Evolutionary conservation across 2,797 vertebrate species (phyloP).

Genomic region (Microhierax caerulescens): DNA sequence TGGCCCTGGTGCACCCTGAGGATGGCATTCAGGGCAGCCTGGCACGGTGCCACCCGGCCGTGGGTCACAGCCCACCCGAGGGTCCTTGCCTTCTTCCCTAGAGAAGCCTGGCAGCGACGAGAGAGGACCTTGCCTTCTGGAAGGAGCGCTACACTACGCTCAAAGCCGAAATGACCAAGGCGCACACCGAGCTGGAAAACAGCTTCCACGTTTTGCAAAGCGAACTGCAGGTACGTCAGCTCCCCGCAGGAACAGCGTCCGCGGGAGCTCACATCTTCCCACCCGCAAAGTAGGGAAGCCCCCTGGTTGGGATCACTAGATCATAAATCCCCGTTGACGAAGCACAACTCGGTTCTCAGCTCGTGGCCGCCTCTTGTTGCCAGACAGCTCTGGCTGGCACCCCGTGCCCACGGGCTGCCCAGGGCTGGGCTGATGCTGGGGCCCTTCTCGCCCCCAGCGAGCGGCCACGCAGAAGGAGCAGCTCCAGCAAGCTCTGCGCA

Average conservation of each 20-base stretch:
- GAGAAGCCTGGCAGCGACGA: conserved; percentile 78
- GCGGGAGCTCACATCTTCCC: fast-evolving
- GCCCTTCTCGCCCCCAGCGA: conserved; percentile 69
- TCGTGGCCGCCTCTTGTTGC: fast-evolving
- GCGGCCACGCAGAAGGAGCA: conserved; percentile 72
- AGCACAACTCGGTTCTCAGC: background rate
- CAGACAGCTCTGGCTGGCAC: fast-evolving
- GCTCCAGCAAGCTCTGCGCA: conserved; percentile 67
- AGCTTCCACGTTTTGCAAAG: conserved; percentile 80
- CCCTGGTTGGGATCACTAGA: background rate
- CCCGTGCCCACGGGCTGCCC: fast-evolving
- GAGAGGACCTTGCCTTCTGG: conserved; percentile 82
- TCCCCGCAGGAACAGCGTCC: background rate
- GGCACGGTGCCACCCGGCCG: fast-evolving
- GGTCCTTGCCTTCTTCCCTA: conserved; percentile 38
- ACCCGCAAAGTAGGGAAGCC: background rate
- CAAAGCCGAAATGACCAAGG: conserved; percentile 72
- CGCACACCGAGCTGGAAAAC: conserved; percentile 74
- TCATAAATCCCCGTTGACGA: fast-evolving
- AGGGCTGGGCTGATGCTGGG: background rate
- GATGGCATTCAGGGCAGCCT: background rate
- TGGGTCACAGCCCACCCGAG: fast-evolving
- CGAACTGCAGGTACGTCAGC: conserved; percentile 81
- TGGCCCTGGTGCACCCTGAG: fast-evolving
- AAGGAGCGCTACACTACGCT: conserved; percentile 79